A percentile compares a stretch with the other conserved stretches of the same genome.
phyloP scores from a whole-genome alignment of 2,888 invertebrate species.

The Acronicta psi region DNA sequence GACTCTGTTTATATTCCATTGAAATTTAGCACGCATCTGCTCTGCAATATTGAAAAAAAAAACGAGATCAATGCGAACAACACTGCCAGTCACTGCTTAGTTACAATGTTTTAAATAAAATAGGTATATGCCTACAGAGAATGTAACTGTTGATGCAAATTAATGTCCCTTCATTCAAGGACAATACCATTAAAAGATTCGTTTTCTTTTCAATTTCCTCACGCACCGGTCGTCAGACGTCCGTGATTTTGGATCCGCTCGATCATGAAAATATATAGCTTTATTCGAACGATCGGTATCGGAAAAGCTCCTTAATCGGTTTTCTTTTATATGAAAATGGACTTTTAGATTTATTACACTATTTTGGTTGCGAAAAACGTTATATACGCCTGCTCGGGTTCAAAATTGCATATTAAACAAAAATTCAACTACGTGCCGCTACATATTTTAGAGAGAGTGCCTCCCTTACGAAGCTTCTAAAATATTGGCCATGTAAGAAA shows the following conservation, averaged over 20 bases:
- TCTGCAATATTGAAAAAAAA: no score
- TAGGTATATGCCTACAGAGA: constrained; percentile 5
- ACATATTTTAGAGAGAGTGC: constrained; percentile 76
- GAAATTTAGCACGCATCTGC: no score
- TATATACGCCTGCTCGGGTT: constrained; percentile 78
- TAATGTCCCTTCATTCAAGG: constrained; percentile 59
- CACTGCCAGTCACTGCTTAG: neutral
- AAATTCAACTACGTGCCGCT: constrained; percentile 79
- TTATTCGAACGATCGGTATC: constrained; percentile 87
- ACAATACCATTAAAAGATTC: constrained; percentile 79
- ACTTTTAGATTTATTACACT: constrained; percentile 86
- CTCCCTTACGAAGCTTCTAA: constrained; percentile 71
- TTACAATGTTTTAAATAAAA: constrained; percentile 10
- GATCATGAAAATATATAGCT: constrained; percentile 89
- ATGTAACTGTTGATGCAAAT: constrained; percentile 20
- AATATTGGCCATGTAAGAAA: constrained; percentile 84
- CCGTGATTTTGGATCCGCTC: constrained; percentile 85
- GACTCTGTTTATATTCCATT: no score
- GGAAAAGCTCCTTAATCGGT: constrained; percentile 88
- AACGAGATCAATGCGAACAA: no score
- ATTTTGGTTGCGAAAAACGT: constrained; percentile 83
- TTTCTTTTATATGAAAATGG: constrained; percentile 89
- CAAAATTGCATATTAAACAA: constrained; percentile 84
- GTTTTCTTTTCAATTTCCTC: constrained; percentile 85
- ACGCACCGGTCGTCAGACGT: constrained; percentile 85